Percentiles rank a stretch among this genome's conserved stretches.
These are phyloP conservation scores for Vollenhovia emeryi DNA, from an alignment of 1,140 invertebrate genomes.

Conservation along the genomic window DNA sequence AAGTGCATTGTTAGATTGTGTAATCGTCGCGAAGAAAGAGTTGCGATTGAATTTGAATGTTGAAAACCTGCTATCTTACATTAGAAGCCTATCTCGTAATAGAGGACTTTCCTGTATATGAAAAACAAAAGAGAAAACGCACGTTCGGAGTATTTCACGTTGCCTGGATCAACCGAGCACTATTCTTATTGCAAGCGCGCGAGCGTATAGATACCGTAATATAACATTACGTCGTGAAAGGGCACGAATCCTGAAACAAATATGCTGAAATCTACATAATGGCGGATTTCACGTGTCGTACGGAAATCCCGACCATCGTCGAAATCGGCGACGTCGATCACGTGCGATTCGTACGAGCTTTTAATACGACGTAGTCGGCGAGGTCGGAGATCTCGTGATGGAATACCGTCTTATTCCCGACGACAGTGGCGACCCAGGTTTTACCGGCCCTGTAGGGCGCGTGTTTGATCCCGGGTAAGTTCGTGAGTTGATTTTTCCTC, in stretches of 20 bases:
- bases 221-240: constrained; percentile 5
- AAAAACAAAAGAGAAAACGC: background rate
- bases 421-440: constrained; percentile 29
- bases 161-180: background rate
- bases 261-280: constrained; percentile 41
- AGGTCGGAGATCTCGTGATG: constrained; percentile 52
- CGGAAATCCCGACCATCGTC: constrained; percentile 3
- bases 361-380: constrained; percentile 64
- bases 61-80: no score
- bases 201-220: background rate
- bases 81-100: no score
- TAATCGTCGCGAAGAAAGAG: no score
- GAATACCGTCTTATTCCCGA: constrained; percentile 71
- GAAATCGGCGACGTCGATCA: constrained; percentile 18
- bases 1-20: no score
- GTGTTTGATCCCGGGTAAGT: constrained; percentile 68
- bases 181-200: background rate
- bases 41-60: no score
- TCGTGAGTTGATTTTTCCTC: constrained; percentile 66
- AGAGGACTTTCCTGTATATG: no score
- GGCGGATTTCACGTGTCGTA: constrained; percentile 13
- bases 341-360: constrained; percentile 55
- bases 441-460: constrained; percentile 64
- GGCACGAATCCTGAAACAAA: constrained; percentile 10
- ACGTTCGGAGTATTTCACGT: background rate